phyloP scores from a whole-genome alignment of 2,888 invertebrate species.

The Sphaerophoria taeniata region DNA sequence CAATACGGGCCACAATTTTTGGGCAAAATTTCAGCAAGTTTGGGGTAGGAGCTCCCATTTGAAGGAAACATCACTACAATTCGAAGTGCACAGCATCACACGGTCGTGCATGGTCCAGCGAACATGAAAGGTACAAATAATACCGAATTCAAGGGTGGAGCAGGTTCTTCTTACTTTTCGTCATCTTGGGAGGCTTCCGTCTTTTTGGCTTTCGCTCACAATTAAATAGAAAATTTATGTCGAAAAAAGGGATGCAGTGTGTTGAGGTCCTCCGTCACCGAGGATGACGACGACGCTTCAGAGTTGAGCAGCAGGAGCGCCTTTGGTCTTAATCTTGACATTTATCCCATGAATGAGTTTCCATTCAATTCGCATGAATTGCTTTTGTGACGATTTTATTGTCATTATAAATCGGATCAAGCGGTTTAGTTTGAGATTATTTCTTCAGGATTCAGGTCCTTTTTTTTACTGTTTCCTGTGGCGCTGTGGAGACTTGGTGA shows the following conservation, averaged over 20 bases:
- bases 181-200: slow-evolving; percentile 40
- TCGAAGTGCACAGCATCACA: slow-evolving; percentile 29
- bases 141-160: slow-evolving; percentile 54
- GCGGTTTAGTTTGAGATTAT: slow-evolving; percentile 58
- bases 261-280: slow-evolving; percentile 11
- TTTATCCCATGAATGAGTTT: slow-evolving; percentile 74
- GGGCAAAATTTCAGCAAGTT: not conserved
- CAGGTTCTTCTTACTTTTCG: slow-evolving; percentile 23
- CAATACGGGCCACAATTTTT: slow-evolving; percentile 47
- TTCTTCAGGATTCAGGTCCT: slow-evolving; percentile 12
- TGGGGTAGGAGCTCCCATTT: not conserved
- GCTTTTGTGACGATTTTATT: slow-evolving; percentile 73
- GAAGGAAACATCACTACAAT: slow-evolving; percentile 48
- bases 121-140: slow-evolving; percentile 70
- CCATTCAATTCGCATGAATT: slow-evolving; percentile 73
- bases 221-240: slow-evolving; percentile 24
- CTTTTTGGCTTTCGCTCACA: slow-evolving; percentile 54
- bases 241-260: slow-evolving; percentile 48
- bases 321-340: slow-evolving; percentile 75
- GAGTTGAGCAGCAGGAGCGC: slow-evolving; percentile 21
- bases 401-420: slow-evolving; percentile 75
- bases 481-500: not conserved
- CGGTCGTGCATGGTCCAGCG: slow-evolving; percentile 64
- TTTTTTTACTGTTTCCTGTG: not conserved
- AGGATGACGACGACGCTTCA: slow-evolving; percentile 1